These are phyloP conservation scores for Nemotelus nigrinus DNA, from an alignment of 2,888 invertebrate species.

Conservation along the genomic window DNA sequence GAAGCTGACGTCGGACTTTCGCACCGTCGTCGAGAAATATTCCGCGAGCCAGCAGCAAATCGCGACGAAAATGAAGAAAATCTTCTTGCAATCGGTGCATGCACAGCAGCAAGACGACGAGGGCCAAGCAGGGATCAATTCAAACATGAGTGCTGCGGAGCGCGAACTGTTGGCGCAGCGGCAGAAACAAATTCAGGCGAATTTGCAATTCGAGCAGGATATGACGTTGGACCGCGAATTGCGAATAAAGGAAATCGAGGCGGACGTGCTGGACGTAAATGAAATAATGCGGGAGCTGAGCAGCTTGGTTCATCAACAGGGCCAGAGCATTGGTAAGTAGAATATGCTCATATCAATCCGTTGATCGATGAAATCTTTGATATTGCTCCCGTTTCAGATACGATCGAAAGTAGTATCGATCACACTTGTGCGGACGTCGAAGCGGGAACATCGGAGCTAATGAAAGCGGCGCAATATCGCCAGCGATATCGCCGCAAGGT, in stretches of 20 bases:
- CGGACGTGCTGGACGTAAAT: slow-evolving; percentile 83
- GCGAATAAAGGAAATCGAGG: slow-evolving; percentile 82
- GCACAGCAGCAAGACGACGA: slow-evolving; percentile 55
- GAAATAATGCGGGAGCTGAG: slow-evolving; percentile 83
- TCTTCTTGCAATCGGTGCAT: slow-evolving; percentile 56
- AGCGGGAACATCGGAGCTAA: slow-evolving; percentile 78
- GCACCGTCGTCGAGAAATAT: slow-evolving; percentile 80
- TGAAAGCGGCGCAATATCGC: slow-evolving; percentile 84
- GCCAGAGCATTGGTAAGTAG: slow-evolving; percentile 76
- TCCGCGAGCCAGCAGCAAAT: slow-evolving; percentile 81
- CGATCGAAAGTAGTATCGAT: slow-evolving; percentile 85
- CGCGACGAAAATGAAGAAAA: slow-evolving; percentile 73
- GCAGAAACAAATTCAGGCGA: slow-evolving; percentile 57
- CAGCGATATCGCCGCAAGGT: slow-evolving; percentile 80
- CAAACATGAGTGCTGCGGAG: slow-evolving; percentile 57
- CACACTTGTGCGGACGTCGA: slow-evolving; percentile 79
- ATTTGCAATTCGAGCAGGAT: slow-evolving; percentile 80
- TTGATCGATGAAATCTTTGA: neutral
- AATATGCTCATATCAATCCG: neutral
- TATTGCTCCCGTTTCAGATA: slow-evolving; percentile 68
- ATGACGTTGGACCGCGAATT: slow-evolving; percentile 83
- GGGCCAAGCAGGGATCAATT: slow-evolving; percentile 63
- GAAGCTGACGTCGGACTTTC: slow-evolving; percentile 83
- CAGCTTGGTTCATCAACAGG: slow-evolving; percentile 77
- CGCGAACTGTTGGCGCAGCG: slow-evolving; percentile 63